Evolutionary conservation across 2,888 invertebrate genomes (phyloP), one percentile per base, ranked within the genome.

Genomic region (Eledone cirrhosa): DNA sequence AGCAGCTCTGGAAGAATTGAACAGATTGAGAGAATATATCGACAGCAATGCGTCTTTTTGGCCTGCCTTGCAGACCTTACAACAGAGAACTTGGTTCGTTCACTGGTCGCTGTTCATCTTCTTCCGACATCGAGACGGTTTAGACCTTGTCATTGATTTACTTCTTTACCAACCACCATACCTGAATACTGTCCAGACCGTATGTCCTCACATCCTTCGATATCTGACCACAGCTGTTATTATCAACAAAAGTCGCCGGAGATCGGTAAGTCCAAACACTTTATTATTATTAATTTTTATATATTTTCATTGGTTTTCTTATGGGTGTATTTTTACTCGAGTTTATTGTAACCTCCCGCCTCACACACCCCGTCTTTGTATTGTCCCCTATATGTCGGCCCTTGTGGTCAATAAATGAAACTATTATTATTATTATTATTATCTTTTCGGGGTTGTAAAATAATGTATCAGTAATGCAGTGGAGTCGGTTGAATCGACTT

Each of bases 81-180:
- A 99, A 90, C 99, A 99, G 91, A 94, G 99, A 81, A 98, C 99
- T 0, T 99, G 99, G 99, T 93, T 99, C 19, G 97, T 99, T 82
- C 99, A 99, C 92, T 99, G 99, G 99, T 97, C 97, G 83, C 93
- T 99, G 48, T 97, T 99, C 92, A 97, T 99, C 0, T 99, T 98
- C 92, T 99, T 99, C 92, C 99, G 99, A 92, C 98, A 98, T 89
- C 95, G 95, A 0, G 97, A 99, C 92, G 91, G 91, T 27, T 93
- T 97, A 72, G 99, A 99, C 91, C 94, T 97, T 78, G 96, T 99
- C 85, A 98, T 99, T 86, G 99, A 99, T 90, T 96, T 98, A 95
- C 98, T 99, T 91, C 93, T 99, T 53, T 97, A 98, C 90, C 95
- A 96, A 88, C 96, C 96, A n/a, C 93, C 96, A 93, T 97, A 99